Percentiles rank a stretch among this genome's conserved stretches.
These are phyloP conservation scores for Hephaestus fuliginosus DNA, from an alignment of 2,797 vertebrate genomes.

Conservation along the genomic window DNA sequence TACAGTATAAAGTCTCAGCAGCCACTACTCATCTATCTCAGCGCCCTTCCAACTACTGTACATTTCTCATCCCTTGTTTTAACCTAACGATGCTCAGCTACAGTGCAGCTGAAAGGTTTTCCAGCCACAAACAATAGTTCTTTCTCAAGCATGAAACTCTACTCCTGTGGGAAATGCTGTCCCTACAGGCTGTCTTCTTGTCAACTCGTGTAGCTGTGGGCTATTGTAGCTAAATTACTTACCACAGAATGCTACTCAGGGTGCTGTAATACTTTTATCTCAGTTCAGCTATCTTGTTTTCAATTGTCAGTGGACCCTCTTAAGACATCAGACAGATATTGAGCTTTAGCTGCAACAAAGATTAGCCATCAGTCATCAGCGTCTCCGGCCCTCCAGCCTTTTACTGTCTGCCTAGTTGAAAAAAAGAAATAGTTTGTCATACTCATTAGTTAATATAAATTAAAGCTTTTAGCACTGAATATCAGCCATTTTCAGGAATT, in stretches of 20 bases:
- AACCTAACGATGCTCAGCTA: not conserved
- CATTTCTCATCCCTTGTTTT: not conserved
- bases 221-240: not conserved
- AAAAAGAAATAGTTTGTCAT: not conserved
- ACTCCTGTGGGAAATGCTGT: conserved; percentile 43
- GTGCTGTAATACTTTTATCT: not conserved
- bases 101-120: conserved; percentile 4
- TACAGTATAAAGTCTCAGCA: conserved; percentile 39
- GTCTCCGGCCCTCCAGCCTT: not conserved
- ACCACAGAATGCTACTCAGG: not conserved
- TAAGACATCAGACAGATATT: not conserved
- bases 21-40: conserved; percentile 27
- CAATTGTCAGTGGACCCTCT: not conserved
- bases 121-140: not conserved
- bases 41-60: not conserved
- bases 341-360: not conserved
- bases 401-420: not conserved
- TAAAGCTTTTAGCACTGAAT: no score
- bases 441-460: not conserved
- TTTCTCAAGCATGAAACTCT: conserved; percentile 34
- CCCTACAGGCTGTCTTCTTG: not conserved
- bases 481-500: not conserved
- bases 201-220: not conserved
- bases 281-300: not conserved
- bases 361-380: conserved; percentile 1